Evolutionary conservation across 2,797 vertebrate genomes (phyloP).

Genomic region (Holocentrus rufus): DNA sequence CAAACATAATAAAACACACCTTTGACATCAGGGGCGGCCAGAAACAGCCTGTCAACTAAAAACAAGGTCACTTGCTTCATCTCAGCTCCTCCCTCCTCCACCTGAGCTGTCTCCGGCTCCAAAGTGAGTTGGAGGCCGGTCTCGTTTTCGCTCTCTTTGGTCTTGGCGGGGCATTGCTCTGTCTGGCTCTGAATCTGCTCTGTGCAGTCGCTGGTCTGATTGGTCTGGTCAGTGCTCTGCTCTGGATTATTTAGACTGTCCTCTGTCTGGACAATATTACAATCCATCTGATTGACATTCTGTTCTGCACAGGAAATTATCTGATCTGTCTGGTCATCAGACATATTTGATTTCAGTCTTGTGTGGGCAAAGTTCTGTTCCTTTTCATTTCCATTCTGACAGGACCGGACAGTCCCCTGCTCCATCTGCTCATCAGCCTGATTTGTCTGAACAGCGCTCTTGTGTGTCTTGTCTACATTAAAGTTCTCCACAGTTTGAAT

Average conservation of each 20-base stretch:
- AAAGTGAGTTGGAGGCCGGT: background rate
- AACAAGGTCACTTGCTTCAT: slow-evolving; percentile 66
- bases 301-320: slow-evolving; percentile 7
- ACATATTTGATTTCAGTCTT: background rate
- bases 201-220: background rate
- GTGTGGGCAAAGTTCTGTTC: background rate
- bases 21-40: slow-evolving; percentile 65
- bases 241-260: background rate
- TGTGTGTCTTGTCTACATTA: slow-evolving; percentile 1
- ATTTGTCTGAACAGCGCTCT: slow-evolving; percentile 12
- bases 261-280: slow-evolving; percentile 4
- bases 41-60: slow-evolving; percentile 77
- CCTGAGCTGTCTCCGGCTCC: slow-evolving; percentile 18
- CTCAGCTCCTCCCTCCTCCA: slow-evolving; percentile 32
- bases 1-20: slow-evolving; percentile 54
- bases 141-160: background rate
- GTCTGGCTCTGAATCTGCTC: slow-evolving; percentile 20
- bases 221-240: background rate
- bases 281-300: slow-evolving; percentile 5
- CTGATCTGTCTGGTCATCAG: slow-evolving; percentile 1
- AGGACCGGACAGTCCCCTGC: background rate
- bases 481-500: background rate
- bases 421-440: background rate
- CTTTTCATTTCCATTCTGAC: slow-evolving; percentile 20
- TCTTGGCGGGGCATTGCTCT: slow-evolving; percentile 14